Base-by-base conservation (phyloP, 2,888 invertebrate species). In the Heteromurus nitidus region DNA sequence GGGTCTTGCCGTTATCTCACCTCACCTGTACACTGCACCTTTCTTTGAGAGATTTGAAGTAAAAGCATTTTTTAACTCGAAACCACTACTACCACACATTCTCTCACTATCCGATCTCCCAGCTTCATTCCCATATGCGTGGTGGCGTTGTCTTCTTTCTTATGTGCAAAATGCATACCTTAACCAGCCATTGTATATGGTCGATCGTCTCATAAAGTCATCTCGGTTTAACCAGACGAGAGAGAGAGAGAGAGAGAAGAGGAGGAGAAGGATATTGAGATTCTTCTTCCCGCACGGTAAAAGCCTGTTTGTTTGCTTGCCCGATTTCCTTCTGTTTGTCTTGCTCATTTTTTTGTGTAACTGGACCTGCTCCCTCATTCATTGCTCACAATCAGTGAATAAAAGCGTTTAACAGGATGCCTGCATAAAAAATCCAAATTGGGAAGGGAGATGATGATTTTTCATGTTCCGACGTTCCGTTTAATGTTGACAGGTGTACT, bases 1-100 rank as follows among this genome's bases (percentile, higher is more conserved):
- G 87, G 86, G 87, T 86, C 86, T 87, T 86, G 84, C 87, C 87
- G 87, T 87, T 87, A 87, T 85, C 86, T 87, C 87, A 87, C 87
- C 87, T 86, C 85, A 68, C 80, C 80, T 80, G 68, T n/a, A n/a
- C 80, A 73, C 80, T 73, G 67, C 67, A 80, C 80, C 58, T 80
- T 73, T 36, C 50, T 42, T 53, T 31, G n/a, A 65, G 22, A 42
- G 53, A 53, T 55, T 28, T 24, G 50, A 80, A 80, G 80, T 73
- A 80, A 80, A 80, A 80, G 72, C 68, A 50, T 67, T 60, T 74
- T 80, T 72, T 67, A 11, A 16, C 47, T 24, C 26, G 58, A 80
- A 80, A 80, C 80, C 65, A 80, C 47, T 60, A 72, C 77, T 62
- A 77, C 69, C 73, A 58, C 73, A 72, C 30, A 73, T 72, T 50